Evolutionary conservation across 1,140 invertebrate species (phyloP), one percentile per base, ranked within the genome.

Genomic region (Drosophila guanche): DNA sequence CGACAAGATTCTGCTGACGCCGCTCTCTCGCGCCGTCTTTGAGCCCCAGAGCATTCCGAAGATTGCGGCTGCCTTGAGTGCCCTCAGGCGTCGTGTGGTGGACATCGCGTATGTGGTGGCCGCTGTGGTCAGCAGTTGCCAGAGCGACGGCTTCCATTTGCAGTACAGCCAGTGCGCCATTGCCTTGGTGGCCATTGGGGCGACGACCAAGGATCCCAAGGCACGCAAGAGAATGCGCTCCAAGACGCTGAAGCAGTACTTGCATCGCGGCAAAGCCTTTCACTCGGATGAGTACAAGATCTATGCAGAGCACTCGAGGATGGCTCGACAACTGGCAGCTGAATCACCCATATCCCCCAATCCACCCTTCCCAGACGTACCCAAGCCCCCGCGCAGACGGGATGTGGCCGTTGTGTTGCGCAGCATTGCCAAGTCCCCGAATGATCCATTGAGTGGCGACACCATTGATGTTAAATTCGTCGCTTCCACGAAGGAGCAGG

Each of bases 111-210:
- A 83, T 5, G 79, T 83, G 56, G 12, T 70, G n/a, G 67, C 54
- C 7, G 59, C 59, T 8, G 48, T 83, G 4, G 74, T 83, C 46
- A 74, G 74, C 45, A 83, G 79, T 22, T 83, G 79, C 43, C 79
- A 83, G 53, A 43, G 42, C 25, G 79, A 74, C 5, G 79, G 79
- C 20, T 83, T 78, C 46, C 60, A 83, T 46, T 45, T 83, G 60
- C 7, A 53, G 43, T 22, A 74, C 33, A 83, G 79, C 29, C 47
- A 69, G 40, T 70, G 63, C 2, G 56, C 69, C 45, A 41, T 83
- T 22, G 79, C 79, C 2, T 4, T 83, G 22, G 79, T 83, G 33
- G 74, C 79, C 6, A 48, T 83, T 20, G 79, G 72, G 12, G 56
- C 43, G 20, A 77, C 62, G 0, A 47, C 59, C 4, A 16, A 12